Conservation (phyloP, 2,888 invertebrate species). For the Oxytorus armatus region DNA sequence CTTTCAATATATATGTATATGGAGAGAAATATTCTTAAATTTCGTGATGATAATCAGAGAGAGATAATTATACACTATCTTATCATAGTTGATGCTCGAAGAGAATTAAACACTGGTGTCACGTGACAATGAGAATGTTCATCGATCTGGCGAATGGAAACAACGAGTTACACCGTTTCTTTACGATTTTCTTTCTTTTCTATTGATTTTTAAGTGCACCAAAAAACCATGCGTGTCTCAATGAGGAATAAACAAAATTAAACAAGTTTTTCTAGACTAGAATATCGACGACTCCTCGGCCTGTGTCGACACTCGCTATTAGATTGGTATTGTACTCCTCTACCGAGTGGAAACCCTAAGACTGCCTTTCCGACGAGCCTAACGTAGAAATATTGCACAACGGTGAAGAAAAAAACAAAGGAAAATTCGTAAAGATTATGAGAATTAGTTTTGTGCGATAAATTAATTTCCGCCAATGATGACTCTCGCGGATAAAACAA, state of each 20-base stretch:
- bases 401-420: conserved; percentile 23
- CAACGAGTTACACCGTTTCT: neutral
- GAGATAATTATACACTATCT: conserved; percentile 50
- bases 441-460: conserved; percentile 20
- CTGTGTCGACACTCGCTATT: conserved; percentile 50
- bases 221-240: neutral
- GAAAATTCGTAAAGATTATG: conserved; percentile 12
- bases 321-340: conserved; percentile 38
- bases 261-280: conserved; percentile 18
- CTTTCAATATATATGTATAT: neutral
- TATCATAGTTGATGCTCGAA: conserved; percentile 36
- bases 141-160: conserved; percentile 36
- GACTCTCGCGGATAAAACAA: neutral
- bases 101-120: conserved; percentile 16
- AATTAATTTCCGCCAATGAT: conserved; percentile 17
- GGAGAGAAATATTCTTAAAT: conserved; percentile 4
- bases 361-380: conserved; percentile 47
- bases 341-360: conserved; percentile 62
- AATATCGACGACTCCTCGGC: conserved; percentile 52
- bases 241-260: neutral
- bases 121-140: conserved; percentile 22
- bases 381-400: conserved; percentile 62
- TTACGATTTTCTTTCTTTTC: neutral
- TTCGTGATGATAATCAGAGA: conserved; percentile 8
- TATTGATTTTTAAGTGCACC: neutral